These are phyloP conservation scores for Amblyornis subalaris DNA, from an alignment of 2,113 vertebrate genomes.

Conservation along the genomic window DNA sequence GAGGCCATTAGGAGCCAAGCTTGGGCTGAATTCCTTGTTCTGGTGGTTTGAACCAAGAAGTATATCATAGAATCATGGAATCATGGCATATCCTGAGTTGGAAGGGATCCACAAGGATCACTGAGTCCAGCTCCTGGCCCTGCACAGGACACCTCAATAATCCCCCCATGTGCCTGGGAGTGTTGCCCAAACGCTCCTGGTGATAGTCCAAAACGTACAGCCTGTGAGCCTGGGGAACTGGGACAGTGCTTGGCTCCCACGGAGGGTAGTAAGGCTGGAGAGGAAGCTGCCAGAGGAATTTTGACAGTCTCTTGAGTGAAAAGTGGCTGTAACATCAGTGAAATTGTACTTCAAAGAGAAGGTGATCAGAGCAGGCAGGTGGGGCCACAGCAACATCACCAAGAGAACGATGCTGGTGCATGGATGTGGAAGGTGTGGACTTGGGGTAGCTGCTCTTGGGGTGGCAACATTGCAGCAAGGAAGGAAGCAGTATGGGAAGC, in stretches of 20 bases:
- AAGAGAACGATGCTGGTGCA: accelerated
- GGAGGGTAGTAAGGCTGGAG: not conserved
- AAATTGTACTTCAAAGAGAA: not conserved
- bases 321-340: not conserved
- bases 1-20: not conserved
- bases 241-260: not conserved
- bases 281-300: not conserved
- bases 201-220: not conserved
- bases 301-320: not conserved
- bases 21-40: not conserved
- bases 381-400: not conserved
- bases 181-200: not conserved
- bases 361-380: not conserved
- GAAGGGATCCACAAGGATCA: not conserved
- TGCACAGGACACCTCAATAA: not conserved
- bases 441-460: not conserved
- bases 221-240: not conserved
- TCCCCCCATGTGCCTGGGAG: not conserved
- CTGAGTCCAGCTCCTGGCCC: not conserved
- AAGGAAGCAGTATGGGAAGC: not conserved
- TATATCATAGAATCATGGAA: not conserved
- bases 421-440: not conserved
- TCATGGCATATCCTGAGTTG: not conserved
- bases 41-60: not conserved
- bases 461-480: not conserved